Evolutionary conservation across 2,797 vertebrate species (phyloP), one percentile per base, ranked within the genome.

Genomic region (Salarias fasciatus): DNA sequence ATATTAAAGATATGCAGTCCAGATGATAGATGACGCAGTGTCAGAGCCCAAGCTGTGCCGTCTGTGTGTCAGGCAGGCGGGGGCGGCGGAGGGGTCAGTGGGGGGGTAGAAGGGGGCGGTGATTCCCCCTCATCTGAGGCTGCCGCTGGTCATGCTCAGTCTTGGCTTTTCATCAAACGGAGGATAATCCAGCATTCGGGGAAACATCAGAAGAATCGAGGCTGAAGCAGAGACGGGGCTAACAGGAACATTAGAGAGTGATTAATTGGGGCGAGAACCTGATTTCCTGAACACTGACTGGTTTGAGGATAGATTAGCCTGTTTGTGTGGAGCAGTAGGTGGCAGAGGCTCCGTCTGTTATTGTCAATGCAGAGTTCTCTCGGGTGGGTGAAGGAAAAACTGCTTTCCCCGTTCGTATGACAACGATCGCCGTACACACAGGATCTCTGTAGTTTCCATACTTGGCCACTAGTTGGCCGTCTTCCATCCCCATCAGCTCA

Each of bases 151-250:
- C 66, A 63, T 44, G 41, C 69, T 85, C 54, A 62, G 42, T 75
- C 65, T 84, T 70, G 53, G 69, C 75, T 81, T 79, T 79, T 60
- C 71, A 86, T 88, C 84, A 85, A 83, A 63, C 29, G 37, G 50
- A n/a, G 68, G 76, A 84, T 87, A 84, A 90, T 86, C 81, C 79
- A 30, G 52, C 69, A 75, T 77, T 74, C 67, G 58, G 53, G 80
- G 76, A 79, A 79, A 75, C 74, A 76, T 74, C 69, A 61, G 59
- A 68, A 72, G 60, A 66, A 73, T 81, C 56, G 44, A 38, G 35
- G 36, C 49, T 14, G 50, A 53, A 71, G 72, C 60, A 51, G 60
- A 63, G 69, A 49, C 72, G 58, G 63, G 72, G 63, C 67, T 63
- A 47, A 4, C 49, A 51, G 77, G 36, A 79, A 80, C 75, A 64